Evolutionary conservation across 2,888 invertebrate species (phyloP), one percentile per base, ranked within the genome.

Genomic region (Oscheius sp.): DNA sequence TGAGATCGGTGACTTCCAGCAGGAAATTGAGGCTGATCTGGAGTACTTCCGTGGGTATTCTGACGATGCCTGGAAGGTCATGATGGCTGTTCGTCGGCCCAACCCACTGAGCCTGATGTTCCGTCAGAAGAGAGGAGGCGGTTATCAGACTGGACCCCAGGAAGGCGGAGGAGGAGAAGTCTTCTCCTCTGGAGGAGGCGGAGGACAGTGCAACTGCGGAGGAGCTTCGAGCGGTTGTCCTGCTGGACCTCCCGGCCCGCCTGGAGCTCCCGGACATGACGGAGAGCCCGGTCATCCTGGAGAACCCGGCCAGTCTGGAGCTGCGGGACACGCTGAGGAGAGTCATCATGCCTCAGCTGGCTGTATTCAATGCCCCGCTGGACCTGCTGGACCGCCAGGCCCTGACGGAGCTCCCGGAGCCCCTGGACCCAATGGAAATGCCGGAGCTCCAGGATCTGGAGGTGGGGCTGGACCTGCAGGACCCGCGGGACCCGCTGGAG

Each of bases 41-140:
- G 68, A 68, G 13, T 48, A 50, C 29, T 68, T 68, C 55, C 48
- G 50, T 13, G 70, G 70, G n/a, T 70, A 70, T 29, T 55, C 70
- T 11, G 70, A 70, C 57, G 70, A 70, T 32, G 70, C 70, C 9
- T 70, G 70, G 70, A 55, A 42, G 37, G 57, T 57, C 37, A 70
- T 70, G 70, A 68, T 68, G 32, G 32, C 11, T 11, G 29, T 42
- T 4, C 48, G 29, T 10, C 10, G 63, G 21, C 63, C 48, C 42
- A 35, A 48, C 48, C 42, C 63, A n/a, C n/a, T 48, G 11, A 42
- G 29, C 21, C 21, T 48, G 42, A 37, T 63, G 1, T 42, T 63
- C 42, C 63, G 63, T 11, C 48, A 48, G 29, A 35, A 42, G 35
- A 37, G 63, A 13, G 55, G 21, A 9, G 60, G 37, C 10, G 32